Evolutionary conservation across 2,113 vertebrate genomes (phyloP).

Genomic region (Muntiacus reevesi): DNA sequence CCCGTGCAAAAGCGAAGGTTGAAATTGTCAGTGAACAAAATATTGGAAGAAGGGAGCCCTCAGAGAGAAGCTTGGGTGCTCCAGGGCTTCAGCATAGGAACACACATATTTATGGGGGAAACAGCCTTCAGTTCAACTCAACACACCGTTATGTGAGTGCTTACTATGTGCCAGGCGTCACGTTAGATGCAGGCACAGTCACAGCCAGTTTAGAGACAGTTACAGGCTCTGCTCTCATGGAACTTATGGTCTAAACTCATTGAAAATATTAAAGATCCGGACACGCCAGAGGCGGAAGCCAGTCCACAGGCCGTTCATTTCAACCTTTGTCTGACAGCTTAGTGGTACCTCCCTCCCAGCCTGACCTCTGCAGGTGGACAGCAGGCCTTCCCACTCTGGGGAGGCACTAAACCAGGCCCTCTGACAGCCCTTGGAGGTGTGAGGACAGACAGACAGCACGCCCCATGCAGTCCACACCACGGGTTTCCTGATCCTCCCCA

Average conservation of each 20-base stretch:
- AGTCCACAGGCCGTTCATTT: background rate
- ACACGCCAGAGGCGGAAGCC: background rate
- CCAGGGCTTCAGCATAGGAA: background rate
- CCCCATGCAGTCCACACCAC: accelerated
- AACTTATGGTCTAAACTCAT: background rate
- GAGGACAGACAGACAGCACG: background rate
- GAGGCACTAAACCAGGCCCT: background rate
- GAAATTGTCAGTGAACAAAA: background rate
- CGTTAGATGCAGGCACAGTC: background rate
- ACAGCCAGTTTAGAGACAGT: background rate
- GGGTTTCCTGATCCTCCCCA: background rate
- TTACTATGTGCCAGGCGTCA: background rate
- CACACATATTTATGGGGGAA: background rate
- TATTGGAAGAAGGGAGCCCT: background rate
- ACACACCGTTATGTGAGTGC: background rate
- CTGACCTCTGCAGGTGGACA: background rate
- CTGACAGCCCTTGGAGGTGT: background rate
- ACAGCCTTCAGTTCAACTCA: background rate
- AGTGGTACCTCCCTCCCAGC: background rate
- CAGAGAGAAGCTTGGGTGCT: background rate
- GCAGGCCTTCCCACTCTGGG: background rate
- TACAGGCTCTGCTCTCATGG: background rate
- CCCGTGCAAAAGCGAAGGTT: background rate
- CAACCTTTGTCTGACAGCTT: background rate
- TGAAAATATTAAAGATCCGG: background rate